phyloP scores from a whole-genome alignment of 2,888 invertebrate species.

The Eupithecia vulgata region DNA sequence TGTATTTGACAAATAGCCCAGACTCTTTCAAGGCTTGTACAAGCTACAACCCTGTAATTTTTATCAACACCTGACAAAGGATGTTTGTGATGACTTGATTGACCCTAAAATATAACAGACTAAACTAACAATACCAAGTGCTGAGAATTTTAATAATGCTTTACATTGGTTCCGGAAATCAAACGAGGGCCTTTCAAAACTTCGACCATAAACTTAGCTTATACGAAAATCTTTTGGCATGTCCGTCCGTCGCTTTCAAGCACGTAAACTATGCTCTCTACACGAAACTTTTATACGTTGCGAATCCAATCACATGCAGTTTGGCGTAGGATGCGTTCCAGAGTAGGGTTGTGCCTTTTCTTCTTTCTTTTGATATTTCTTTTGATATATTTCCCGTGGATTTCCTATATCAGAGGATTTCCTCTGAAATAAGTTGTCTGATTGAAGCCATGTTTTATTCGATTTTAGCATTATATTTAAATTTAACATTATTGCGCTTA shows the following conservation, averaged over 20 bases:
- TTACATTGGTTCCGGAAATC: background rate
- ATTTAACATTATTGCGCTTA: too few relatives aligned
- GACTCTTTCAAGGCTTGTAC: background rate
- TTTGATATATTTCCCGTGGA: too few relatives aligned
- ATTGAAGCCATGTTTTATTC: too few relatives aligned
- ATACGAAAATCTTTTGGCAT: conserved; percentile 48
- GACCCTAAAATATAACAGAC: background rate
- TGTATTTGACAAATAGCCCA: background rate
- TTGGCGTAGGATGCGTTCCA: conserved; percentile 52
- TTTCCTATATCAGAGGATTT: too few relatives aligned
- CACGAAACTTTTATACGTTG: conserved; percentile 67
- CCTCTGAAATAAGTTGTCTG: too few relatives aligned
- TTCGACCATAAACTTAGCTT: conserved; percentile 42
- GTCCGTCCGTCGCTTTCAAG: conserved; percentile 45
- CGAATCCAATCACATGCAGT: conserved; percentile 73
- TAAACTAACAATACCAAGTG: background rate
- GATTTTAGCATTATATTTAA: too few relatives aligned
- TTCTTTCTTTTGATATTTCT: too few relatives aligned
- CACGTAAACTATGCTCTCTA: conserved; percentile 69
- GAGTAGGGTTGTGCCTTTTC: conserved; percentile 36
- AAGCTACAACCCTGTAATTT: background rate
- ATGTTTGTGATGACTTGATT: too few relatives aligned
- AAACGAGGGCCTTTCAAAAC: conserved; percentile 36
- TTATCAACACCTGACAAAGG: background rate
- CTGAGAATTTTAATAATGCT: background rate